These are phyloP conservation scores for Galerucella calmariensis DNA, from an alignment of 2,888 invertebrate species.

Conservation along the genomic window DNA sequence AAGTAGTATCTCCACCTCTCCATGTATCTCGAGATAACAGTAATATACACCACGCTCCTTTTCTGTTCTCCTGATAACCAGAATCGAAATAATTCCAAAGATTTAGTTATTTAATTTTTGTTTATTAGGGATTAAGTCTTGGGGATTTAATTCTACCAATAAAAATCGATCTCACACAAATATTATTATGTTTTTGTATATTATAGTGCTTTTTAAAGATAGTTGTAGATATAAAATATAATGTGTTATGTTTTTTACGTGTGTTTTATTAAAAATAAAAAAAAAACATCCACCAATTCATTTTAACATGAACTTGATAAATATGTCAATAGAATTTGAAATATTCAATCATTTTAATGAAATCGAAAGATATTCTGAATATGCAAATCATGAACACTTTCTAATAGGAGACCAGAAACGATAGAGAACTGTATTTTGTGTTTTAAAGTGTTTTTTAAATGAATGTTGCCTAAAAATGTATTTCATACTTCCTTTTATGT, in stretches of 20 bases:
- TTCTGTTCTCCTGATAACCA: constrained; percentile 46
- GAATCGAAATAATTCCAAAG: constrained; percentile 54
- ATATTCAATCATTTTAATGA: constrained; percentile 18
- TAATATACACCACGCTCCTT: not conserved
- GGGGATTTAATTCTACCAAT: constrained; percentile 45
- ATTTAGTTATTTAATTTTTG: constrained; percentile 48
- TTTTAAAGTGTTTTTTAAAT: constrained; percentile 27
- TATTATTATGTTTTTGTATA: too few species aligned
- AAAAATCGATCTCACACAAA: not conserved
- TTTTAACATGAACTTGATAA: not conserved
- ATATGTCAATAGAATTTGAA: constrained; percentile 2
- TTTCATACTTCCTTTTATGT: not conserved
- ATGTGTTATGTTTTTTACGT: too few species aligned
- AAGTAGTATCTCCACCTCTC: too few species aligned
- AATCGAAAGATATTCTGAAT: constrained; percentile 43
- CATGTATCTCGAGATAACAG: not conserved
- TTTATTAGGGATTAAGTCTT: constrained; percentile 36
- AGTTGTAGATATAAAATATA: too few species aligned
- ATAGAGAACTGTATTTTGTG: constrained; percentile 28
- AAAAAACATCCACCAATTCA: not conserved
- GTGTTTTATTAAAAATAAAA: not conserved
- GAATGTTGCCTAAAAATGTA: constrained; percentile 26
- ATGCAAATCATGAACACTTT: constrained; percentile 58
- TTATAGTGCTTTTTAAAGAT: not conserved
- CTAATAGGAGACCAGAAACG: constrained; percentile 52